These are phyloP conservation scores for Euzophera pinguis DNA, from an alignment of 2,888 invertebrate genomes.

Conservation along the genomic window DNA sequence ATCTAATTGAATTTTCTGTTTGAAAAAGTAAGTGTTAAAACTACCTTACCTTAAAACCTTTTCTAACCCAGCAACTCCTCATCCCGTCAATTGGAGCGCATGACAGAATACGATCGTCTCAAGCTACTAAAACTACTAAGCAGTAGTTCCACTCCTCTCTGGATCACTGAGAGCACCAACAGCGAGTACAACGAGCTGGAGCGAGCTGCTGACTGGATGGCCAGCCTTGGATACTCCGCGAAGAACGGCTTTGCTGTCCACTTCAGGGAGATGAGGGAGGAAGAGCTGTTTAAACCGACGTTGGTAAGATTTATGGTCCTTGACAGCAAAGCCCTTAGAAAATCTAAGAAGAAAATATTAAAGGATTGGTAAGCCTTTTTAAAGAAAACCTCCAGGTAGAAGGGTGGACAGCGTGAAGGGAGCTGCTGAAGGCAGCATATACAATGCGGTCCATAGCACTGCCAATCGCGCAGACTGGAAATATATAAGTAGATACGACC, in stretches of 20 bases:
- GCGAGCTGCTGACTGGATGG: slow-evolving; percentile 86
- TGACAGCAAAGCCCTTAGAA: too few relatives aligned
- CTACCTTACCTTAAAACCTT: not conserved
- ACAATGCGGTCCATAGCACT: too few relatives aligned
- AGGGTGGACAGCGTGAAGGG: too few relatives aligned
- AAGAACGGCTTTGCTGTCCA: slow-evolving; percentile 85
- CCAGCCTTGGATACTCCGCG: slow-evolving; percentile 86
- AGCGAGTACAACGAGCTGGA: slow-evolving; percentile 44
- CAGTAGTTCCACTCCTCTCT: slow-evolving; percentile 50
- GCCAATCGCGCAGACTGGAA: too few relatives aligned
- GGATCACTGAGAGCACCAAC: slow-evolving; percentile 52
- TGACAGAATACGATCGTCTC: slow-evolving; percentile 49
- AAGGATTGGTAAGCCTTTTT: too few relatives aligned
- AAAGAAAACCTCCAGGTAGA: too few relatives aligned
- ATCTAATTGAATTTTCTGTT: too few relatives aligned
- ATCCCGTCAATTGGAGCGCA: slow-evolving; percentile 49
- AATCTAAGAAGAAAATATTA: too few relatives aligned
- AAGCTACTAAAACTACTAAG: slow-evolving; percentile 47
- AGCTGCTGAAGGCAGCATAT: too few relatives aligned
- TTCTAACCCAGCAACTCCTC: slow-evolving; percentile 53
- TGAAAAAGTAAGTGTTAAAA: too few relatives aligned
- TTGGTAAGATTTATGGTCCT: slow-evolving; percentile 82
- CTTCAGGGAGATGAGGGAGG: slow-evolving; percentile 82
- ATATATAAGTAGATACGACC: too few relatives aligned
- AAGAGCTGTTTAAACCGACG: slow-evolving; percentile 82